Conservation (phyloP, 2,113 vertebrate species). For the Colius striatus region DNA sequence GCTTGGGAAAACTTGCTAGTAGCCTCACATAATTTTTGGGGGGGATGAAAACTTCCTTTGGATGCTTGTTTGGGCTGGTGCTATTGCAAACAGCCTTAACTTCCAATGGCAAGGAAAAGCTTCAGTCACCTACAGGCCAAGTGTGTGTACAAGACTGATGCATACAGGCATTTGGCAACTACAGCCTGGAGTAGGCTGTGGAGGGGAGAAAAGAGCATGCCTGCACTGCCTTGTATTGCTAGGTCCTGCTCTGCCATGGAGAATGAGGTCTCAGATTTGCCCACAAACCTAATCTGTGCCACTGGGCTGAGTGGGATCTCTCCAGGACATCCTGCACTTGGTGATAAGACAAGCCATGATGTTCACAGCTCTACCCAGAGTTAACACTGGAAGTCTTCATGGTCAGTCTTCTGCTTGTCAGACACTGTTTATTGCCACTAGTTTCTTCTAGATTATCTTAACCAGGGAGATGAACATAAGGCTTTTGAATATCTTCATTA, state of each 20-base stretch:
- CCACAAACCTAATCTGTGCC: not conserved
- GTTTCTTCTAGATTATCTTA: not conserved
- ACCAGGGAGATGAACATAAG: not conserved
- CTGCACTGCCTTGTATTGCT: not conserved
- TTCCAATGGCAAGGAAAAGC: not conserved
- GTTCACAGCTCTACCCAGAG: not conserved
- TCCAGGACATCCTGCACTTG: not conserved
- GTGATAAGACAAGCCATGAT: not conserved
- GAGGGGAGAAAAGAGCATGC: not conserved
- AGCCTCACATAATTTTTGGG: not conserved
- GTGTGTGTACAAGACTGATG: not conserved
- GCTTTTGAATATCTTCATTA: not conserved
- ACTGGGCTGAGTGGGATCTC: not conserved
- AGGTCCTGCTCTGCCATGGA: not conserved
- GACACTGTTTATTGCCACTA: not conserved
- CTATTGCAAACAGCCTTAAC: not conserved
- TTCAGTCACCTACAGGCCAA: accelerated
- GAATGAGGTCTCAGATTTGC: not conserved
- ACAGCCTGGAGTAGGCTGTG: not conserved
- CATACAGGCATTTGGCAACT: not conserved
- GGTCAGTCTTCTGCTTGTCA: not conserved
- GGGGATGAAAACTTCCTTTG: not conserved
- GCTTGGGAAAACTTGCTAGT: not conserved
- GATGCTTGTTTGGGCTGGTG: not conserved
- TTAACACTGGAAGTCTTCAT: accelerated